These are phyloP conservation scores for Myotis myotis DNA, from an alignment of 2,797 vertebrate species.

Conservation along the genomic window DNA sequence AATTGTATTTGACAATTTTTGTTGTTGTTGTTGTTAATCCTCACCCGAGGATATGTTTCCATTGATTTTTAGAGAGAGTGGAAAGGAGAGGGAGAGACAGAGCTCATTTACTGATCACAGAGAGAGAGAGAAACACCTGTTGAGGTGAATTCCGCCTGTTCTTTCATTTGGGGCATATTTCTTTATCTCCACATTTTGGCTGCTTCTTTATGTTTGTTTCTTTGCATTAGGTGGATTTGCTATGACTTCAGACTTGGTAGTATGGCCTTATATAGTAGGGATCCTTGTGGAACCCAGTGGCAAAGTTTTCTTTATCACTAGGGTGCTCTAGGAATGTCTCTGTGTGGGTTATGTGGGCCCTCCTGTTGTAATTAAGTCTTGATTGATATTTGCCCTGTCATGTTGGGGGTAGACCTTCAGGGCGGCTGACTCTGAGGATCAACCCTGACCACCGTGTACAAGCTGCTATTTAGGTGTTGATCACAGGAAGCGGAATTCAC, in stretches of 20 bases:
- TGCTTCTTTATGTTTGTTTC: neutral
- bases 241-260: neutral
- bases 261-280: neutral
- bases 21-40: too few species aligned
- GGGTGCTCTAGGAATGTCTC: neutral
- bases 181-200: neutral
- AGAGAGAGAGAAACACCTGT: too few species aligned
- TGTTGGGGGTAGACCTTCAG: neutral
- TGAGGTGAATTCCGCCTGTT: too few species aligned
- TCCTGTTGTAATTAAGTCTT: neutral
- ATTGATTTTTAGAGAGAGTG: too few species aligned
- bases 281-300: neutral
- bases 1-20: conserved; percentile 50
- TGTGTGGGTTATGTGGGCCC: neutral
- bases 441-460: neutral
- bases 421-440: neutral
- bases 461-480: neutral
- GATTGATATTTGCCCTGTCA: neutral
- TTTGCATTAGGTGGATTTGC: neutral
- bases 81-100: too few species aligned
- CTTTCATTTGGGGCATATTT: neutral
- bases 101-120: too few species aligned
- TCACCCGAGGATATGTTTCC: too few species aligned
- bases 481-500: neutral
- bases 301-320: neutral